Evolutionary conservation across 2,797 vertebrate genomes (phyloP), one percentile per base, ranked within the genome.

Genomic region (Gymnothorax javanicus): DNA sequence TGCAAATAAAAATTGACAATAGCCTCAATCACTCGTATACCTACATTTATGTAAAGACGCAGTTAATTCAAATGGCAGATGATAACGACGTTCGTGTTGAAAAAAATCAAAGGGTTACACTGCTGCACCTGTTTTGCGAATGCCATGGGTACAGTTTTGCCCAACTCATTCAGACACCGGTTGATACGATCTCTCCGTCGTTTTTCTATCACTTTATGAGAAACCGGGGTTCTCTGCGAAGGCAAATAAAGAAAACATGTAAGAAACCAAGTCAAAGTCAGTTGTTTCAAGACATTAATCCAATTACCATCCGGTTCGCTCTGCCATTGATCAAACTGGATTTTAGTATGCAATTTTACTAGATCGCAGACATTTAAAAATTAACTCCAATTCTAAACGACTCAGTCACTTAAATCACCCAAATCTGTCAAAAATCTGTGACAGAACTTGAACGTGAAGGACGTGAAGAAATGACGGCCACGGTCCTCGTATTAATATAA

Each of bases 131-230:
- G 98, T 90, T 98, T 99, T 4, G 98, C 98, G 83, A 98, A 91
- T 0, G 98, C 98, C 98, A 98, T 98, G 5, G 98, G 98, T 7
- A 99, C 98, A 0, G 97, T 98, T 93, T 97, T 98, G 23, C 98
- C 98, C 73, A 99, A 90, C 84, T 99, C 98, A 87, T 96, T 98
- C 25, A 99, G 93, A 88, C 98, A 99, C 85, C 97, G 97, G 87
- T 99, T 99, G 89, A 99, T 99, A 8, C 98, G 96, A 91, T 99
- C 98, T 83, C 98, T 94, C 89, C 98, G 95, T 84, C 98, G 93
- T 90, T 99, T 99, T 93, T 99, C 98, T 17, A 99, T 99, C 79
- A 99, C 98, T 94, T 99, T 99, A 92, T 99, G 98, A 79, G 98
- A 99, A 86, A 99, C 97, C 0, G 98, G 97, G 77, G 97, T 97